Evolutionary conservation across 2,113 vertebrate species (phyloP), one percentile per base, ranked within the genome.

Genomic region (Anoura caudifer): DNA sequence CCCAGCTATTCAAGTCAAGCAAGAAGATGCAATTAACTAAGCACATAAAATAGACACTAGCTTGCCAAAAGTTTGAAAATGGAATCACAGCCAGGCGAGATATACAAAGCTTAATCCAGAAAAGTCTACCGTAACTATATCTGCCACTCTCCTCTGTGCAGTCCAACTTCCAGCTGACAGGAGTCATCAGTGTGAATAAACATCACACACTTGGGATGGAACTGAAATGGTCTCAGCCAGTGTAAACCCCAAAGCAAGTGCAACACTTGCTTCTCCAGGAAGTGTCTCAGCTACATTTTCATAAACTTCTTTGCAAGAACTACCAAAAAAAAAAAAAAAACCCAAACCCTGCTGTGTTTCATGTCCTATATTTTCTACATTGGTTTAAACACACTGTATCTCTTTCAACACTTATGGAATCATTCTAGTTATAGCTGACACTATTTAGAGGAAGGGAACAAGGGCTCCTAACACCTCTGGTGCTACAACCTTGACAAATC

Each of bases 241-340:
- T 91, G 16, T 41, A 65, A 95, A 65, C 36, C 47, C 87, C n/a
- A 72, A 33, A 47, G 24, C 24, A 20, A n/a, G 16, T 33, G 26
- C 59, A 81, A 77, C 8, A 41, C 80, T 47, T 50, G 7, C 52
- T 93, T 88, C 43, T 20, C 22, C 67, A 88, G 61, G 87, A 92
- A 88, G 50, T 72, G 59, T 67, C 65, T 90, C 82, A 36, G 43
- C 70, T 98, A 94, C 24, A 22, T 81, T 92, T 95, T 81, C 26
- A 92, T 33, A 85, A 95, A 92, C 22, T 50, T 80, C 76, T 81
- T 73, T 72, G 56, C 22, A 92, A 95, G 52, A 95, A 31, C 59
- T 38, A 90, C 33, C 13, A 65, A 87, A 33, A n/a, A n/a, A n/a
- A 16, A 67, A 67, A n/a, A 0, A 65, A 33, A 65, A 33, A 31